Base-by-base conservation (phyloP, 1,140 invertebrate species). In the Leptopilina clavipes region DNA sequence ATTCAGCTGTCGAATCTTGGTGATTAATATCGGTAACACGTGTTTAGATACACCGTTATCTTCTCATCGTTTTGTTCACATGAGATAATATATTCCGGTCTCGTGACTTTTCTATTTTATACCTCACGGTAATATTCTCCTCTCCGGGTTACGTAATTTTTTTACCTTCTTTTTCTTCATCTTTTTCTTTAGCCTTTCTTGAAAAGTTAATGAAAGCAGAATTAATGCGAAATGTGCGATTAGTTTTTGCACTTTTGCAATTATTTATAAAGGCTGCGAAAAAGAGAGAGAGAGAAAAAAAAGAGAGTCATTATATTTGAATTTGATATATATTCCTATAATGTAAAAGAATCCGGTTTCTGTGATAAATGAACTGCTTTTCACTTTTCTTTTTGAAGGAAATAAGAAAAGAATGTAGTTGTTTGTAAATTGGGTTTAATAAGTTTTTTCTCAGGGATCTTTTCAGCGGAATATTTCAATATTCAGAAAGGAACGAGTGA, bases 11-110 rank as follows among this genome's bases (percentile, higher is more conserved):
- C 59, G 59, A 65, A 65, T 65, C 59, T 65, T 25, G 22, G 12
- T 65, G 59, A 65, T 65, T 65, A 65, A 65, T 65, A 65, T 65
- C 59, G 59, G 59, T 31, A 65, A 65, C 59, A 65, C 25, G 59
- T 37, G 59, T 65, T 65, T 65, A 65, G 59, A 65, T 65, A 19
- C 59, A 65, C 59, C 59, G 59, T 65, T 65, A 65, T 65, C 59
- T 65, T 65, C 59, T 22, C 59, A 65, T 65, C 59, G 22, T 40
- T 65, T 65, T 65, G 25, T 31, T 31, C 25, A 65, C 22, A n/a
- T 65, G 1, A n/a, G 12, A 7, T 65, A 65, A 65, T 65, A 11
- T 65, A 65, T 65, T 65, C 22, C 22, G 52, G 52, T 19, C 17
- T 54, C 18, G 17, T 65, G 12, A 65, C 12, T 65, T 65, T 65